Evolutionary conservation across 2,888 invertebrate species (phyloP).

Genomic region (Protophormia terraenovae): DNA sequence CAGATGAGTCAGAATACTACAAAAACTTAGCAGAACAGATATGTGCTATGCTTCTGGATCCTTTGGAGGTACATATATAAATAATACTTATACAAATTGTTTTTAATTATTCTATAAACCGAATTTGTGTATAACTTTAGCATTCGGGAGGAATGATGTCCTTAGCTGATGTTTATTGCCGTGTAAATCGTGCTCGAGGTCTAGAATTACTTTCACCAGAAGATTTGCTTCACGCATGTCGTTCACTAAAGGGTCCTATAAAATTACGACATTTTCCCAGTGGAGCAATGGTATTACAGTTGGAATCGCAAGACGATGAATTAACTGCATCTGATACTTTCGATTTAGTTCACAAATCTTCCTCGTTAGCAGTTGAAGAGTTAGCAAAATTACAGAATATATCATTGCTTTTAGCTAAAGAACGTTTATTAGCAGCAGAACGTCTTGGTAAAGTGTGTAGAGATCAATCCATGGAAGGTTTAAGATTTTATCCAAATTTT

Average conservation of each 20-base stretch:
- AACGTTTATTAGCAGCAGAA: slow-evolving; percentile 93
- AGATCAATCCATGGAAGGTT: slow-evolving; percentile 97
- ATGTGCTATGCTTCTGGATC: slow-evolving; percentile 89
- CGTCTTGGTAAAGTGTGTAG: slow-evolving; percentile 92
- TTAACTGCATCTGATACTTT: slow-evolving; percentile 86
- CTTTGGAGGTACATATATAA: slow-evolving; percentile 85
- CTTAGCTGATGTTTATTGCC: slow-evolving; percentile 97
- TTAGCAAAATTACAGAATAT: slow-evolving; percentile 91
- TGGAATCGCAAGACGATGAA: slow-evolving; percentile 88
- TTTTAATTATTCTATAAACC: not conserved
- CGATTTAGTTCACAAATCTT: slow-evolving; percentile 85
- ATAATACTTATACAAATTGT: not conserved
- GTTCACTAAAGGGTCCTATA: slow-evolving; percentile 86
- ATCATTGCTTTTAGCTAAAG: slow-evolving; percentile 94
- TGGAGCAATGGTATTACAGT: slow-evolving; percentile 96
- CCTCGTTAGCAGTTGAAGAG: slow-evolving; percentile 92
- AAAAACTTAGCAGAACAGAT: slow-evolving; percentile 92
- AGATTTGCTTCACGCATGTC: slow-evolving; percentile 96
- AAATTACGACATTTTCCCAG: slow-evolving; percentile 93
- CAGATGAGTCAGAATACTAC: slow-evolving; percentile 92
- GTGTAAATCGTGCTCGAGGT: slow-evolving; percentile 97
- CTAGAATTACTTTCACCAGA: slow-evolving; percentile 97
- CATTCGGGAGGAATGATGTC: slow-evolving; percentile 98
- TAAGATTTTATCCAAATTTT: slow-evolving; percentile 95
- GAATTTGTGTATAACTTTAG: slow-evolving; percentile 79